Evolutionary conservation across 2,888 invertebrate genomes (phyloP).

Genomic region (Nomada fabriciana): DNA sequence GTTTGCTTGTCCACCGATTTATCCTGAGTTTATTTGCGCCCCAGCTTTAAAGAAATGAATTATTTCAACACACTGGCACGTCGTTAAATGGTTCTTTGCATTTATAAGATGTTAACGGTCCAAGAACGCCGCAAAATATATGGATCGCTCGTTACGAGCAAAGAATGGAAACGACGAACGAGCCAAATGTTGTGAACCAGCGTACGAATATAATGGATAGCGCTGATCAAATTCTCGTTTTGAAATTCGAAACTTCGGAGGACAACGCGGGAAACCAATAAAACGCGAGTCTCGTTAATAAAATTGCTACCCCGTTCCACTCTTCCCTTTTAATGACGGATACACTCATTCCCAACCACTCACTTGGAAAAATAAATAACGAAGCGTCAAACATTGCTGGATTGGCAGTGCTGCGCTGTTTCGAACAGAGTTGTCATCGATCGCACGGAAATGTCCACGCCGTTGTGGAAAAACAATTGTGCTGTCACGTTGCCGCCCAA

Average conservation of each 20-base stretch:
- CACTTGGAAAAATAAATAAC: conserved; percentile 15
- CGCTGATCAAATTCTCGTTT: conserved; percentile 15
- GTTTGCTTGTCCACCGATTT: neutral
- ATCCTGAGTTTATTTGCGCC: neutral
- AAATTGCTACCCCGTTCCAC: neutral
- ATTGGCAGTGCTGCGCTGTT: conserved; percentile 10
- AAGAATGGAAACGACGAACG: neutral
- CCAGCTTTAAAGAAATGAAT: neutral
- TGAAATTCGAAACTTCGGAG: conserved; percentile 2
- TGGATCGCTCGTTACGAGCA: conserved; percentile 17
- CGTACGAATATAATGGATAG: neutral
- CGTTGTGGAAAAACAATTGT: neutral
- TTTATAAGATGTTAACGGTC: neutral
- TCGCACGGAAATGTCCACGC: neutral
- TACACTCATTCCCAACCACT: conserved; percentile 4
- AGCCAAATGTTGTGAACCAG: conserved; percentile 13
- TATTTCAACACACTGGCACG: neutral
- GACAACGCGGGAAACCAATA: conserved; percentile 1
- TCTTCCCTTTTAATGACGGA: conserved; percentile 6
- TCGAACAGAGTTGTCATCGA: conserved; percentile 17
- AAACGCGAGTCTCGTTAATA: neutral
- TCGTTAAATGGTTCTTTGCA: no score
- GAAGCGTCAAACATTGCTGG: conserved; percentile 8
- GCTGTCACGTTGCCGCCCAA: neutral
- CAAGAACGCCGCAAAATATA: neutral